Evolutionary conservation across 2,888 invertebrate genomes (phyloP), one percentile per base, ranked within the genome.

Genomic region (Cynaeus angustus): DNA sequence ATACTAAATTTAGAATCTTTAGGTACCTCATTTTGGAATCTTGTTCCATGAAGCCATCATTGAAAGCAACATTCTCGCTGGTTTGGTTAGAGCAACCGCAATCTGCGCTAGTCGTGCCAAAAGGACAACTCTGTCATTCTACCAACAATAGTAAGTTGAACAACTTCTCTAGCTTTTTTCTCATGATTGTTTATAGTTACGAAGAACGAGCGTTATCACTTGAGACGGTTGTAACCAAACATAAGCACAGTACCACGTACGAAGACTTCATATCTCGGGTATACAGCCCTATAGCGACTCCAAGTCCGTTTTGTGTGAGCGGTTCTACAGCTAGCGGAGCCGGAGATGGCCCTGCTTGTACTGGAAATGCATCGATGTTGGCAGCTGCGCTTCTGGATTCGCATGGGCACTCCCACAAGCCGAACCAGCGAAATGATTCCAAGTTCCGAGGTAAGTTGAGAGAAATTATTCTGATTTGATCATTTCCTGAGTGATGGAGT

Each of bases 21-120:
- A 92, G 92, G 92, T 95, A 75, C 93, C 94, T n/a, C 94, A 92
- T 85, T 98, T 98, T 87, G 99, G 99, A 0, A 97, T 99, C 1
- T 86, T 99, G 72, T 98, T 96, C 86, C 95, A 98, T 84, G 99
- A 98, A 85, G 93, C 95, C 76, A 90, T 94, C 66, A 90, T 94
- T 13, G 91, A 92, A 78, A 89, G 89, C 72, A 87, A 87, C 72
- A 88, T 91, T 71, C 83, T 97, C 75, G 95, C 98, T 21, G 94
- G 94, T 50, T 88, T 99, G 65, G 94, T 98, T 9, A 88, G 96
- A 66, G 92, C 94, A 58, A 96, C 98, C 26, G 97, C 97, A 58
- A 89, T 97, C 72, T 94, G 94, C 82, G 98, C 97, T 61, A 97
- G 97, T 77, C 90, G 97, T 72, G 93, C 95, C 0, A 96, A 97